Base-by-base conservation (phyloP, 1,140 invertebrate species). In the Nephila pilipes region DNA sequence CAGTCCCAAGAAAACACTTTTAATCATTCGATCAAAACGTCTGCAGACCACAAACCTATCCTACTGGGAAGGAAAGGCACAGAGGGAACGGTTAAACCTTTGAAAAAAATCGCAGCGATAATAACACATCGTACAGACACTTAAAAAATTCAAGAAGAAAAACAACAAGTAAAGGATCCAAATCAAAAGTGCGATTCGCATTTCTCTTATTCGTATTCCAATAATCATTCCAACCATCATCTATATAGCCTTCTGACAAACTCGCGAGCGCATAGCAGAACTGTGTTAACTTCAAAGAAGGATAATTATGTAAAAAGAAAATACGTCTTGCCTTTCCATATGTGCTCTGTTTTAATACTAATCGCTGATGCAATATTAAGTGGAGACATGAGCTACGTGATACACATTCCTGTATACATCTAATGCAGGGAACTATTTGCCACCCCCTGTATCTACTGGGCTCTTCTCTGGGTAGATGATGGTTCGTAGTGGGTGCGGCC, bases 401-500 rank as follows among this genome's bases (percentile, higher is more conserved):
- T 87, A 55, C 36, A 87, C 85, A 87, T 87, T 87, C 58, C 85
- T 60, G 85, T 87, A 46, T 46, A 46, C 46, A 46, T 46, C 46
- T 46, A 65, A 65, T 25, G 22, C 25, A 65, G 22, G 63, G 63
- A 65, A 65, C 63, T 65, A 87, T 58, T 36, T 36, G 29, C 32
- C 29, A 25, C 29, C 69, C 69, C 69, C 69, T 29, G 18, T 16
- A 32, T 46, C 60, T 20, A 20, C 85, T 29, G 20, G 16, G 58
- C 22, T 60, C 58, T 60, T 18, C 29, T 75, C 69, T 75, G 69
- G 29, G 63, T 65, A 65, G 63, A 65, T 65, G 63, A 12, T 65
- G 63, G 63, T 65, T 65, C 63, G 25, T 65, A n/a, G 58, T 87
- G 57, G 83, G 85, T 87, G 85, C 85, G 85, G 85, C 58, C 85